phyloP scores from a whole-genome alignment of 1,140 invertebrate genomes.

The Lethocerus indicus region DNA sequence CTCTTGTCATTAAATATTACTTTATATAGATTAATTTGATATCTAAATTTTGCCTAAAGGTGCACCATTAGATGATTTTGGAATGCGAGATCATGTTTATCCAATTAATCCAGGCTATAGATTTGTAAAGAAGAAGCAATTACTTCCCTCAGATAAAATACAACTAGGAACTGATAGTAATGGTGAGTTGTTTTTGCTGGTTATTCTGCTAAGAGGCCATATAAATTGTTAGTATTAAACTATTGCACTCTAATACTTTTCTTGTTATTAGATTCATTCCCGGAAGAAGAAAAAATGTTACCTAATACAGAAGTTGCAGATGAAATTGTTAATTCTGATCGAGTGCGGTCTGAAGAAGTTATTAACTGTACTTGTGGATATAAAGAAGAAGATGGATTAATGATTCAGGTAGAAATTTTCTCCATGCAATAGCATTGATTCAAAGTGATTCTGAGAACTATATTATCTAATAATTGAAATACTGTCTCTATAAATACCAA shows the following conservation, averaged over 20 bases:
- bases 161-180: slow-evolving; percentile 15
- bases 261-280: slow-evolving; percentile 7
- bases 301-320: slow-evolving; percentile 5
- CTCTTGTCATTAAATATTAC: too few relatives aligned
- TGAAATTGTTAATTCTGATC: slow-evolving; percentile 16
- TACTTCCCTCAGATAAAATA: slow-evolving; percentile 15
- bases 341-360: slow-evolving; percentile 41
- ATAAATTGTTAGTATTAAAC: too few relatives aligned
- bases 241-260: too few relatives aligned
- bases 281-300: slow-evolving; percentile 9
- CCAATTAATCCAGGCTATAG: slow-evolving; percentile 1
- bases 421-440: neutral
- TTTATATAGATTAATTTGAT: too few relatives aligned
- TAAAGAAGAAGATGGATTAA: slow-evolving; percentile 79
- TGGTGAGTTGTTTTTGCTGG: slow-evolving; percentile 9
- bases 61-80: too few relatives aligned
- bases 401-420: slow-evolving; percentile 42
- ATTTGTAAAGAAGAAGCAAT: slow-evolving; percentile 9
- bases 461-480: too few relatives aligned
- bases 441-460: too few relatives aligned
- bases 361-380: slow-evolving; percentile 72
- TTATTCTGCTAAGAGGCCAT: neutral
- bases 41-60: too few relatives aligned
- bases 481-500: too few relatives aligned
- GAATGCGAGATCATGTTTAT: slow-evolving; percentile 3